Conservation (phyloP, 2,113 vertebrate genomes). For the Egretta garzetta region DNA sequence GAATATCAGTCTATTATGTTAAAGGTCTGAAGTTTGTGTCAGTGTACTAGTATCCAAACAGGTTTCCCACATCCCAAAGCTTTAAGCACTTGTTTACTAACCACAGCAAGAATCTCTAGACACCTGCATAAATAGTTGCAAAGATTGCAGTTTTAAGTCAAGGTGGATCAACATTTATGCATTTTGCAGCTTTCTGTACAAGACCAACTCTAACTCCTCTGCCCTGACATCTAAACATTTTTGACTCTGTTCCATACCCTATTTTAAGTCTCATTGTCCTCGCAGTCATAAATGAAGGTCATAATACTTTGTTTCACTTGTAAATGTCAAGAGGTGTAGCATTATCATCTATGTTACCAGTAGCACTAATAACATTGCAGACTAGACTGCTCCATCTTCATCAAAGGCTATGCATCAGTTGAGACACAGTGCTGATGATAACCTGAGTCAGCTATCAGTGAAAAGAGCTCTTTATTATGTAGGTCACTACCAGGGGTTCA, state of each 20-base stretch:
- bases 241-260: background rate
- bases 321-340: slow-evolving; percentile 30
- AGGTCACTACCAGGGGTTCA: slow-evolving; percentile 21
- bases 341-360: slow-evolving; percentile 4
- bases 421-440: slow-evolving; percentile 19
- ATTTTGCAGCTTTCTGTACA: slow-evolving; percentile 3
- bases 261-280: slow-evolving; percentile 56
- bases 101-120: background rate
- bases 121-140: background rate
- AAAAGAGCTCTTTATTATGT: slow-evolving; percentile 63
- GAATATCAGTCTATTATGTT: background rate
- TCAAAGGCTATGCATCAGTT: slow-evolving; percentile 47
- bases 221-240: background rate
- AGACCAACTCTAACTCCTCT: slow-evolving; percentile 32
- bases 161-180: background rate
- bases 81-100: background rate
- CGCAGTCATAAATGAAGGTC: slow-evolving; percentile 66
- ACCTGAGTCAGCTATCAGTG: slow-evolving; percentile 58
- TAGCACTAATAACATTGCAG: slow-evolving; percentile 57
- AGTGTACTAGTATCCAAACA: background rate
- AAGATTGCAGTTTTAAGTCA: slow-evolving; percentile 19
- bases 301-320: slow-evolving; percentile 71
- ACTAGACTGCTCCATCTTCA: slow-evolving; percentile 71
- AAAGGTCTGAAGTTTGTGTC: background rate
- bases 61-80: background rate